Percentiles rank a stretch among this genome's conserved stretches.
Conservation (phyloP, 2,113 vertebrate genomes). For the Dromiciops gliroides region DNA sequence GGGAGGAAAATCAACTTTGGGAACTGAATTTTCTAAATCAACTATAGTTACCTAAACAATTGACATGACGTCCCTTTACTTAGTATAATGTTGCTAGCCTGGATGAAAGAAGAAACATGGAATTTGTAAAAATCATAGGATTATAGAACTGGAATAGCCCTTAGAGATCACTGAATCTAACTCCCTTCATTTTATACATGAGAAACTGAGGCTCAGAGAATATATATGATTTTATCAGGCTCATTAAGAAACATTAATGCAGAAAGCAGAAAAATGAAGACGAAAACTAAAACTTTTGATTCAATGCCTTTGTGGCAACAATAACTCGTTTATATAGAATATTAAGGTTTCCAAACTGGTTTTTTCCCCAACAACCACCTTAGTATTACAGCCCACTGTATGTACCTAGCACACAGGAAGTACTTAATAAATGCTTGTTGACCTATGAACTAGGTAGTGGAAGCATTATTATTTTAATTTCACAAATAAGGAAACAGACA, state of each 20-base stretch:
- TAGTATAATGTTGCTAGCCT: not conserved
- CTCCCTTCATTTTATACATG: not conserved
- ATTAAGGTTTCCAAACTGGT: not conserved
- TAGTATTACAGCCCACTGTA: not conserved
- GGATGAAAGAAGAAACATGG: constrained; percentile 41
- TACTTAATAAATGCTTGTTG: not conserved
- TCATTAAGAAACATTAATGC: not conserved
- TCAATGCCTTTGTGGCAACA: not conserved
- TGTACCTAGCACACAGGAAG: not conserved
- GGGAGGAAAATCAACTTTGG: constrained; percentile 25
- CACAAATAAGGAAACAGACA: not conserved
- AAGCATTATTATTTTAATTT: not conserved
- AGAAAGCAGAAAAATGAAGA: not conserved
- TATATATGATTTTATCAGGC: not conserved
- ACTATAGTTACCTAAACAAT: constrained; percentile 8
- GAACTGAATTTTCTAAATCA: constrained; percentile 47
- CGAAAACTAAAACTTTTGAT: not conserved
- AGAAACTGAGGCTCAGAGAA: not conserved
- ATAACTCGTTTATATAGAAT: not conserved
- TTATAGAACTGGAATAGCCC: not conserved
- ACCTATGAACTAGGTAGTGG: no score
- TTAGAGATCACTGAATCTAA: not conserved
- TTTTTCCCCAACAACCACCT: not conserved
- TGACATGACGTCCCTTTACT: constrained; percentile 35
- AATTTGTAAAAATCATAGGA: not conserved